These are phyloP conservation scores for Drosophila diplacantha DNA, from an alignment of 2,888 invertebrate species.

Conservation along the genomic window DNA sequence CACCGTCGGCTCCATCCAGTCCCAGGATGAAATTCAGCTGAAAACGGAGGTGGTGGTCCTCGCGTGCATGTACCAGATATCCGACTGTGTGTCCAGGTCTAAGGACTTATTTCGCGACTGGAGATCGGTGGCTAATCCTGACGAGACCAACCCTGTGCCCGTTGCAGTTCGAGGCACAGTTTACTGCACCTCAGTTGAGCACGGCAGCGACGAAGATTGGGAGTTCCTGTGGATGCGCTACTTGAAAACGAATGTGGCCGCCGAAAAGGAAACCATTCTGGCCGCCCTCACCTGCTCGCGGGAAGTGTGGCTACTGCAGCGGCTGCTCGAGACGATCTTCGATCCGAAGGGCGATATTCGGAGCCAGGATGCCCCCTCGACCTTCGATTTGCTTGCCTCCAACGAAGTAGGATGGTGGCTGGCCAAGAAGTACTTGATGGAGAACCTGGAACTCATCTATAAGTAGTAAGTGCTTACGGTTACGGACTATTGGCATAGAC, in stretches of 20 bases:
- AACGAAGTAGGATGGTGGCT: constrained; percentile 83
- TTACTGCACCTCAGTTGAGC: constrained; percentile 85
- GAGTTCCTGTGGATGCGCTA: constrained; percentile 86
- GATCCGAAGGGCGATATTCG: constrained; percentile 80
- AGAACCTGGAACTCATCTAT: constrained; percentile 78
- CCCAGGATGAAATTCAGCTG: constrained; percentile 81
- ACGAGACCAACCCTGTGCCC: constrained; percentile 82
- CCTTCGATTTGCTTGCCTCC: constrained; percentile 81
- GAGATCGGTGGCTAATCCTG: constrained; percentile 80
- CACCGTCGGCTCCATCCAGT: constrained; percentile 77
- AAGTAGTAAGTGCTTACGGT: constrained; percentile 9
- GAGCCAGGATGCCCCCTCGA: constrained; percentile 82
- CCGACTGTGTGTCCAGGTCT: constrained; percentile 82
- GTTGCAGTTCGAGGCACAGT: constrained; percentile 84
- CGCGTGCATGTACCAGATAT: constrained; percentile 83
- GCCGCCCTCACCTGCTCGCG: constrained; percentile 83
- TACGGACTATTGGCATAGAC: neutral
- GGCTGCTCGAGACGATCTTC: constrained; percentile 83
- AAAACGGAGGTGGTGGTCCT: constrained; percentile 78
- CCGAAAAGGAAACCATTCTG: constrained; percentile 83
- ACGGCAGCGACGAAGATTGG: constrained; percentile 85
- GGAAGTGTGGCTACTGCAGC: constrained; percentile 63
- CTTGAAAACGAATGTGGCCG: constrained; percentile 82
- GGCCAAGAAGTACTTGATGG: constrained; percentile 84
- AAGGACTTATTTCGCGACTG: constrained; percentile 81